phyloP scores from a whole-genome alignment of 1,140 invertebrate species.

The Zelostemma sp. region DNA sequence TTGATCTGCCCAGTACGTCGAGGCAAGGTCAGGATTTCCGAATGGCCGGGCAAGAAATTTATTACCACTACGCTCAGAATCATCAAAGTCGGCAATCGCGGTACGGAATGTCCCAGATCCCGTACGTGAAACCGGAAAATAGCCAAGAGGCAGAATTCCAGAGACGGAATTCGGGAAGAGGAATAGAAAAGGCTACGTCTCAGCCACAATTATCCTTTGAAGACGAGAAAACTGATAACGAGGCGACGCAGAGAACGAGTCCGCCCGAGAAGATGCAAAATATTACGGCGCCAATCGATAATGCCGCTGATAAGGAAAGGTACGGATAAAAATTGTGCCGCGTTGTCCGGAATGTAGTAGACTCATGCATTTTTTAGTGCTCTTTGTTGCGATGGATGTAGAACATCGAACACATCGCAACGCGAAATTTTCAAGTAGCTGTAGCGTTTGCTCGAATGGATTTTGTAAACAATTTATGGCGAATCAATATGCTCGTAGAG shows the following conservation, averaged over 20 bases:
- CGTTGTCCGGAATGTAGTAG: constrained; percentile 9
- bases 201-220: constrained; percentile 77
- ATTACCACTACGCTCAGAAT: constrained; percentile 60
- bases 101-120: constrained; percentile 55
- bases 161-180: constrained; percentile 53
- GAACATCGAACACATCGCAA: no score
- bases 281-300: constrained; percentile 50
- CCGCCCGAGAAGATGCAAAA: constrained; percentile 47
- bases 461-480: no score
- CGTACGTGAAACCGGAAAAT: constrained; percentile 59
- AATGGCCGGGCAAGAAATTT: constrained; percentile 58
- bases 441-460: not conserved
- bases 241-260: constrained; percentile 43
- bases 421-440: not conserved
- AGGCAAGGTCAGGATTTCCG: constrained; percentile 57
- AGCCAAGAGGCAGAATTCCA: constrained; percentile 58
- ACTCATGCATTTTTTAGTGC: constrained; percentile 25
- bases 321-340: constrained; percentile 20
- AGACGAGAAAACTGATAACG: constrained; percentile 59
- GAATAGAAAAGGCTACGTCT: constrained; percentile 72
- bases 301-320: constrained; percentile 59
- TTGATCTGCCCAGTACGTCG: constrained; percentile 63
- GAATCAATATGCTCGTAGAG: no score
- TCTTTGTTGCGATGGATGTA: not conserved
- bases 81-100: constrained; percentile 51